Evolutionary conservation across 2,113 vertebrate species (phyloP).

Genomic region (Butastur rufipennis): DNA sequence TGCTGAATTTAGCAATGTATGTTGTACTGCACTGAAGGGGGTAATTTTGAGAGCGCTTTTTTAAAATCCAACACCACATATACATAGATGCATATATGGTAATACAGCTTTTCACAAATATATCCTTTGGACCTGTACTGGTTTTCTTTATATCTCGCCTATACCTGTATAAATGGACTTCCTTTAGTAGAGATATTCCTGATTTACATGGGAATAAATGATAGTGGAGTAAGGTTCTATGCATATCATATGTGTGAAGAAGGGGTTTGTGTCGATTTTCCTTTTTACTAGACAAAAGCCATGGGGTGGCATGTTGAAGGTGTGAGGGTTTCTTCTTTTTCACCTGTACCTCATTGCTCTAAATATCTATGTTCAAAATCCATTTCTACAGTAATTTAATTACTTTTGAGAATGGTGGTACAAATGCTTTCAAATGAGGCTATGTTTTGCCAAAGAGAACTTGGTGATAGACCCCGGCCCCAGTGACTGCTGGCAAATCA

Average conservation of each 20-base stretch:
- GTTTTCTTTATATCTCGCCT: neutral
- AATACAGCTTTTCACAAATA: neutral
- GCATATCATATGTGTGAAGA: neutral
- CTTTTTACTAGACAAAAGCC: neutral
- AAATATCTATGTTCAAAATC: neutral
- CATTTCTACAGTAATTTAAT: neutral
- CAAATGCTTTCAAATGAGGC: neutral
- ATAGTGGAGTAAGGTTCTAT: neutral
- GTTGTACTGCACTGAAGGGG: neutral
- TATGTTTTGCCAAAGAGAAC: neutral
- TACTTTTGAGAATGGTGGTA: neutral
- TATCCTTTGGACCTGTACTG: neutral
- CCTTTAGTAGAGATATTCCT: neutral
- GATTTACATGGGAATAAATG: neutral
- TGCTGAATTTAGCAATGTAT: neutral
- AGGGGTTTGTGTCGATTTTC: neutral
- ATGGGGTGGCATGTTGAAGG: neutral
- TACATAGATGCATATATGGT: neutral
- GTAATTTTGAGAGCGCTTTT: neutral
- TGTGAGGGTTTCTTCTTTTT: neutral
- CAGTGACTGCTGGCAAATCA: neutral
- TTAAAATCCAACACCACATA: neutral
- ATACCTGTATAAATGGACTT: neutral
- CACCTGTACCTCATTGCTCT: neutral
- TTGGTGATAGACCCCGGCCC: neutral